Conservation (phyloP, 1,140 invertebrate genomes). For the Cydia splendana region DNA sequence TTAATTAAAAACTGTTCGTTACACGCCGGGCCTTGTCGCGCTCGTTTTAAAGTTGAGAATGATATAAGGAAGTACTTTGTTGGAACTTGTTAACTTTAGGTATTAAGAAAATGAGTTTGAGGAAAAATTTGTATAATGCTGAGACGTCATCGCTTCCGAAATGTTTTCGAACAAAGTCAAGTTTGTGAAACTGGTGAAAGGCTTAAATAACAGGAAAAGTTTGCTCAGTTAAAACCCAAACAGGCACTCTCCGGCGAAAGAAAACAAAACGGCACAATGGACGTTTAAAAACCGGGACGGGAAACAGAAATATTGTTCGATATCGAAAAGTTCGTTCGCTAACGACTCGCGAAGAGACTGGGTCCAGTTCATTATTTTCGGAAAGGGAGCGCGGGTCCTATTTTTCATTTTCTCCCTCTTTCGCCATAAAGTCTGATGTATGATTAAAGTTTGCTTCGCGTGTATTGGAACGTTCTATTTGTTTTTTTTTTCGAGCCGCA, state of each 20-base stretch:
- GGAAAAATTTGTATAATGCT: slow-evolving; percentile 25
- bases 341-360: slow-evolving; percentile 65
- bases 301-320: slow-evolving; percentile 51
- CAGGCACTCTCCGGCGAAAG: slow-evolving; percentile 39
- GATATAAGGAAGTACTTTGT: slow-evolving; percentile 31
- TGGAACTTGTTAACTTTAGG: slow-evolving; percentile 31
- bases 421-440: slow-evolving; percentile 63
- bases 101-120: slow-evolving; percentile 32
- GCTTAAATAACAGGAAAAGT: slow-evolving; percentile 29
- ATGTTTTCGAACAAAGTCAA: slow-evolving; percentile 13
- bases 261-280: slow-evolving; percentile 56
- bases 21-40: slow-evolving; percentile 22
- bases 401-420: slow-evolving; percentile 64
- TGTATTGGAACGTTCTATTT: not conserved
- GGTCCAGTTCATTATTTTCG: slow-evolving; percentile 72
- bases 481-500: slow-evolving; percentile 15
- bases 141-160: slow-evolving; percentile 27
- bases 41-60: slow-evolving; percentile 25
- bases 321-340: slow-evolving; percentile 57
- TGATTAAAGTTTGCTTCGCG: slow-evolving; percentile 57
- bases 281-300: slow-evolving; percentile 43
- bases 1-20: slow-evolving; percentile 35
- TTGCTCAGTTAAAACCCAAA: slow-evolving; percentile 19
- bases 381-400: slow-evolving; percentile 55
- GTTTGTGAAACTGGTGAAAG: not conserved